Evolutionary conservation across 2,888 invertebrate species (phyloP).

Genomic region (Ditula angustiorana): DNA sequence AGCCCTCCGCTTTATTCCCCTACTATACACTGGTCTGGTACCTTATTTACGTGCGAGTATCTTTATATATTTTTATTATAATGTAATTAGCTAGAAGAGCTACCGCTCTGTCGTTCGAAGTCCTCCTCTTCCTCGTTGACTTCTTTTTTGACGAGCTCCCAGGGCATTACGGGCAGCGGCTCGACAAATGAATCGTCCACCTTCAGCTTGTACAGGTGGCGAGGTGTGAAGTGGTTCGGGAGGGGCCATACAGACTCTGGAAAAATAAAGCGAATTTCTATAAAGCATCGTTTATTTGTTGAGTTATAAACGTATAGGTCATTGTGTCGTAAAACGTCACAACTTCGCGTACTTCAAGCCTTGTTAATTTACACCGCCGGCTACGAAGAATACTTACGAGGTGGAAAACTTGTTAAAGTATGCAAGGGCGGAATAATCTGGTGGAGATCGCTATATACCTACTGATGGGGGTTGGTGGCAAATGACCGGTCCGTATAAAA

Average conservation of each 20-base stretch:
- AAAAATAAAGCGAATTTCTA: conserved; percentile 4
- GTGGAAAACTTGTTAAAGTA: too few relatives aligned
- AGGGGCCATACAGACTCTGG: conserved; percentile 77
- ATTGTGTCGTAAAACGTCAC: too few relatives aligned
- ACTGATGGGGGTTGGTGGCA: too few relatives aligned
- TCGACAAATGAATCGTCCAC: conserved; percentile 78
- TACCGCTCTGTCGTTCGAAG: conserved; percentile 58
- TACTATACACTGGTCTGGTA: too few relatives aligned
- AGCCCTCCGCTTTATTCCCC: too few relatives aligned
- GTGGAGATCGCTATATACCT: too few relatives aligned
- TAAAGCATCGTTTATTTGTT: background rate
- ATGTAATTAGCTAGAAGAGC: conserved; percentile 64
- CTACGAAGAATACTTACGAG: too few relatives aligned
- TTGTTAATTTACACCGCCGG: too few relatives aligned
- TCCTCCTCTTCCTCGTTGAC: conserved; percentile 61
- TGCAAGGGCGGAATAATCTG: too few relatives aligned
- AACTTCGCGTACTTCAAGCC: too few relatives aligned
- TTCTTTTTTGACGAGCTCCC: conserved; percentile 71
- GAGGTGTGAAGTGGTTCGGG: conserved; percentile 74
- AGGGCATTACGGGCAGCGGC: conserved; percentile 77
- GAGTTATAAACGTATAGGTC: too few relatives aligned
- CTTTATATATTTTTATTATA: background rate
- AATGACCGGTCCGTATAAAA: too few relatives aligned
- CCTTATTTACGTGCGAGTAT: background rate
- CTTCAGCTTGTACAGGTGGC: conserved; percentile 72